Percentiles rank a stretch among this genome's conserved stretches.
Conservation (phyloP, 2,888 invertebrate species). For the Agrochola lota region DNA sequence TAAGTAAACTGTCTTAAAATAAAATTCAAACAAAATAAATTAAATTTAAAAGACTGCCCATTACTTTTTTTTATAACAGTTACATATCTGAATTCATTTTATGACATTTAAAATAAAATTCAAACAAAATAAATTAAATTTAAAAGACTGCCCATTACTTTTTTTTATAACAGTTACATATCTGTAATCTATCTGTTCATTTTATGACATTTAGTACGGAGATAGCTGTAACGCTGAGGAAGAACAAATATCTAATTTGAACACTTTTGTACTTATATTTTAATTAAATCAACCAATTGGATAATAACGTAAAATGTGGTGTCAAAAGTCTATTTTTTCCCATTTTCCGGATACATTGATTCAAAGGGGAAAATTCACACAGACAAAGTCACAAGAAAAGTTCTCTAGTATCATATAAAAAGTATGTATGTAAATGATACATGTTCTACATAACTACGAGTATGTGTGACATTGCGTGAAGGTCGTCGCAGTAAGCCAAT, state of each 20-base stretch:
- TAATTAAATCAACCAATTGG: not conserved
- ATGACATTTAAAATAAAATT: too few relatives aligned
- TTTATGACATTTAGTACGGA: not conserved
- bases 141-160: too few relatives aligned
- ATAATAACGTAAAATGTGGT: not conserved
- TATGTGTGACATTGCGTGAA: constrained; percentile 53
- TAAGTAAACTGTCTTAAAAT: not conserved
- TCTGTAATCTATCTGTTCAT: too few relatives aligned
- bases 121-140: too few relatives aligned
- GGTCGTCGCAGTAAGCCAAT: constrained; percentile 57
- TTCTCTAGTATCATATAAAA: not conserved
- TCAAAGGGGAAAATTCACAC: not conserved
- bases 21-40: too few relatives aligned
- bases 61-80: too few relatives aligned
- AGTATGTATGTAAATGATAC: constrained; percentile 24
- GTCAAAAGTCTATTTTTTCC: too few relatives aligned
- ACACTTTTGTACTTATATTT: not conserved
- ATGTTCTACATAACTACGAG: constrained; percentile 28
- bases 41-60: too few relatives aligned
- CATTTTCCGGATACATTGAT: not conserved
- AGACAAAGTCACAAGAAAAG: not conserved
- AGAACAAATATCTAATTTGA: too few relatives aligned
- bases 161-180: too few relatives aligned
- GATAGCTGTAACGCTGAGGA: not conserved
- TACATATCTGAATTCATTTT: too few relatives aligned